phyloP scores from a whole-genome alignment of 2,797 vertebrate species.

The Spondyliosoma cantharus region DNA sequence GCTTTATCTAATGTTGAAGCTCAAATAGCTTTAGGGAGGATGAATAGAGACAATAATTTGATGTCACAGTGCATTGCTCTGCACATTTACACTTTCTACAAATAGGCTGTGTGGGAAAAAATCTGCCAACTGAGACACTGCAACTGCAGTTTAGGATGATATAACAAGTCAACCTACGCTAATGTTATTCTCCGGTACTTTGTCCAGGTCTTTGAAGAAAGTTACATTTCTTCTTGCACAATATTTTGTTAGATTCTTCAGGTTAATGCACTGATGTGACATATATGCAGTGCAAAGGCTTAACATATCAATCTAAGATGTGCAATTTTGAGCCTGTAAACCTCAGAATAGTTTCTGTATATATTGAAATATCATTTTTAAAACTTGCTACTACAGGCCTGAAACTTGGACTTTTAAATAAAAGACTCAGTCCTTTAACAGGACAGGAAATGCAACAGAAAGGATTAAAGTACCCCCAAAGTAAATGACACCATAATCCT shows the following conservation, averaged over 20 bases:
- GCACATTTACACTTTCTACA: neutral
- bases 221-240: neutral
- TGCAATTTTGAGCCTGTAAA: neutral
- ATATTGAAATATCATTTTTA: neutral
- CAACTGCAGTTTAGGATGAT: neutral
- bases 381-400: neutral
- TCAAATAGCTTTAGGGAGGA: neutral
- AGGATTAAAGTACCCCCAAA: conserved; percentile 54
- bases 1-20: neutral
- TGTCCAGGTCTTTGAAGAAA: neutral
- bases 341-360: neutral
- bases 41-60: neutral
- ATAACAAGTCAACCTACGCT: neutral
- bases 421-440: conserved; percentile 26
- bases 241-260: neutral
- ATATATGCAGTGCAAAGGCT: neutral
- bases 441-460: conserved; percentile 51
- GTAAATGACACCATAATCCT: conserved; percentile 62
- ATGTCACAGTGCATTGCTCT: neutral
- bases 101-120: neutral
- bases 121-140: neutral
- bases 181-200: neutral
- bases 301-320: neutral
- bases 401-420: conserved; percentile 8
- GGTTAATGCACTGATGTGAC: neutral